Conservation (phyloP, 2,888 invertebrate genomes). For the Candidula unifasciata region DNA sequence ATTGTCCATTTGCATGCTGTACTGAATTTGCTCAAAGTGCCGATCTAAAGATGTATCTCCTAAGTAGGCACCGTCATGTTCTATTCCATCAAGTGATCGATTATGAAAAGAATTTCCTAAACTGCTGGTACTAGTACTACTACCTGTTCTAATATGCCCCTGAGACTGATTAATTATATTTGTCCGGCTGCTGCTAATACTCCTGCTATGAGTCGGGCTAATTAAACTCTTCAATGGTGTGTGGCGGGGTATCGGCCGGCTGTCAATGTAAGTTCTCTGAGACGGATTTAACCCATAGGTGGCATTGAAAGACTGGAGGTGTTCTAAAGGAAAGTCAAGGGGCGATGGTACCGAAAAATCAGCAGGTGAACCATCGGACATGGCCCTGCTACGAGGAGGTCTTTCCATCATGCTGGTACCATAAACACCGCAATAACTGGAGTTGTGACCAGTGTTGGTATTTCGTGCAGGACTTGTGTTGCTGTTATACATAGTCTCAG, state of each 20-base stretch:
- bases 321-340: constrained; percentile 70
- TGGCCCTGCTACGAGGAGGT: constrained; percentile 52
- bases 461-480: constrained; percentile 51
- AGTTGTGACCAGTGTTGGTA: constrained; percentile 48
- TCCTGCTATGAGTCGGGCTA: constrained; percentile 54
- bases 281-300: constrained; percentile 55
- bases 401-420: constrained; percentile 52
- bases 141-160: constrained; percentile 60
- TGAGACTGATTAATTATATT: constrained; percentile 40
- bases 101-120: constrained; percentile 67
- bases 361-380: constrained; percentile 58
- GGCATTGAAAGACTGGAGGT: constrained; percentile 65
- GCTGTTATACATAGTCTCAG: constrained; percentile 43
- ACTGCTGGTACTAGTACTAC: constrained; percentile 64
- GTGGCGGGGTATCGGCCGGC: constrained; percentile 55
- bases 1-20: constrained; percentile 56
- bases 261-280: constrained; percentile 55
- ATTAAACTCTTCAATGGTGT: constrained; percentile 53
- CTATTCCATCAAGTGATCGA: constrained; percentile 69
- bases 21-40: constrained; percentile 62
- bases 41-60: constrained; percentile 77
- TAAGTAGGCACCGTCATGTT: constrained; percentile 57
- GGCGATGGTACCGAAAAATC: constrained; percentile 65
- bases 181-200: constrained; percentile 48
- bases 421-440: constrained; percentile 39